These are phyloP conservation scores for Orgyia antiqua DNA, from an alignment of 2,888 invertebrate genomes.

Conservation along the genomic window DNA sequence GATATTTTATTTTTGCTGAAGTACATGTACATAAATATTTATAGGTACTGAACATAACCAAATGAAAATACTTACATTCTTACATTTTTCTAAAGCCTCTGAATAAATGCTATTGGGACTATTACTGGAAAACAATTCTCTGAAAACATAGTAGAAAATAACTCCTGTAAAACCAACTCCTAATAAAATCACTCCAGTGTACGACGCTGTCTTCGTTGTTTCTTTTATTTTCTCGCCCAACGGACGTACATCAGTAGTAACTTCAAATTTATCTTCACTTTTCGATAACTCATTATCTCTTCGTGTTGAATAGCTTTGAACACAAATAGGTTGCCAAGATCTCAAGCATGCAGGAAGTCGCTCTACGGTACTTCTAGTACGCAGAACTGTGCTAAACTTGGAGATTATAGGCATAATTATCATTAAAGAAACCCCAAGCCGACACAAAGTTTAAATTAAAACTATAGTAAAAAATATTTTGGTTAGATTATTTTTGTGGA, in stretches of 20 bases:
- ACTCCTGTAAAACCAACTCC: slow-evolving; percentile 90
- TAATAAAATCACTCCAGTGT: slow-evolving; percentile 87
- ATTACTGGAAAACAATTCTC: slow-evolving; percentile 91
- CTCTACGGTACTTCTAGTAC: slow-evolving; percentile 36
- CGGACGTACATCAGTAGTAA: slow-evolving; percentile 80
- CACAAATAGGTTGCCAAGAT: slow-evolving; percentile 34
- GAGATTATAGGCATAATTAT: slow-evolving; percentile 58
- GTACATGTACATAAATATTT: too few species aligned
- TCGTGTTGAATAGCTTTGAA: slow-evolving; percentile 44
- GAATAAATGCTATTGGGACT: slow-evolving; percentile 92
- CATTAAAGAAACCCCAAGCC: background rate
- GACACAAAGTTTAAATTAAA: too few species aligned
- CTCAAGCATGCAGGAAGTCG: slow-evolving; percentile 37
- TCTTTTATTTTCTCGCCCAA: slow-evolving; percentile 90
- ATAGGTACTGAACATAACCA: too few species aligned
- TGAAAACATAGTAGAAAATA: slow-evolving; percentile 90
- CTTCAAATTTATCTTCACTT: slow-evolving; percentile 55
- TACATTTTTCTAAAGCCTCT: slow-evolving; percentile 86
- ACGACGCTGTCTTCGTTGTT: slow-evolving; percentile 92
- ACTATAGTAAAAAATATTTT: background rate
- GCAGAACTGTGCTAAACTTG: slow-evolving; percentile 50
- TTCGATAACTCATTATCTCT: slow-evolving; percentile 52
- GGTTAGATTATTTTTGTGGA: background rate
- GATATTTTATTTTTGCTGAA: too few species aligned
- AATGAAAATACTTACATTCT: slow-evolving; percentile 74